Evolutionary conservation across 2,113 vertebrate species (phyloP).

Genomic region (Hemibagrus wyckioides): DNA sequence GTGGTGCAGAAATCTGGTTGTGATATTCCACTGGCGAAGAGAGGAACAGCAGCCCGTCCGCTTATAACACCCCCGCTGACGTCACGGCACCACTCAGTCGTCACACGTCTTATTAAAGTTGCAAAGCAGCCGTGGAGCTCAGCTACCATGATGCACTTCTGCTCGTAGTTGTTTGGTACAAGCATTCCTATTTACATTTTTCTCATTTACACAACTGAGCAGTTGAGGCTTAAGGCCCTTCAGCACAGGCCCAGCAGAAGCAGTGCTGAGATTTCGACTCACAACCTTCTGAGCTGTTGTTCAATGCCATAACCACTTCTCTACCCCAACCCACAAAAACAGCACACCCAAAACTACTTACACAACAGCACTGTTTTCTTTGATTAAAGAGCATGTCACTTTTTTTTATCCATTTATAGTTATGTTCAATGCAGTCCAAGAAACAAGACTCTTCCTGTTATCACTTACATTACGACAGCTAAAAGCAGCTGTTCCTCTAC

Average conservation of each 20-base stretch:
- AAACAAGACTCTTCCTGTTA: neutral
- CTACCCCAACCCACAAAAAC: no score
- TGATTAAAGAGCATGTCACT: neutral
- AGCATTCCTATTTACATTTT: no score
- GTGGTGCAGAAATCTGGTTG: slow-evolving; percentile 81
- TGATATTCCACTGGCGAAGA: slow-evolving; percentile 85
- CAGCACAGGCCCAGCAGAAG: no score
- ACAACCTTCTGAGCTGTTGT: no score
- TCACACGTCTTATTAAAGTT: slow-evolving; percentile 39
- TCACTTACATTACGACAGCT: neutral
- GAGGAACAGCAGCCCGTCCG: slow-evolving; percentile 69
- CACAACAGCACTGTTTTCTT: neutral
- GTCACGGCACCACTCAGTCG: slow-evolving; percentile 67
- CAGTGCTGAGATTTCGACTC: no score
- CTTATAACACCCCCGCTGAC: slow-evolving; percentile 84
- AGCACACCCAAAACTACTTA: no score
- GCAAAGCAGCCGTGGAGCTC: neutral
- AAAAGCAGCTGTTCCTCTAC: neutral
- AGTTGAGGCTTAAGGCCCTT: no score
- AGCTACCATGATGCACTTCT: neutral
- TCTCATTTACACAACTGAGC: no score
- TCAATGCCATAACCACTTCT: no score
- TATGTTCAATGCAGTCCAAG: neutral
- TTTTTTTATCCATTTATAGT: neutral
- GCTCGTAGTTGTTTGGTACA: neutral